Percentiles rank a stretch among this genome's conserved stretches.
These are phyloP conservation scores for Apamea monoglypha DNA, from an alignment of 2,888 invertebrate genomes.

Conservation along the genomic window DNA sequence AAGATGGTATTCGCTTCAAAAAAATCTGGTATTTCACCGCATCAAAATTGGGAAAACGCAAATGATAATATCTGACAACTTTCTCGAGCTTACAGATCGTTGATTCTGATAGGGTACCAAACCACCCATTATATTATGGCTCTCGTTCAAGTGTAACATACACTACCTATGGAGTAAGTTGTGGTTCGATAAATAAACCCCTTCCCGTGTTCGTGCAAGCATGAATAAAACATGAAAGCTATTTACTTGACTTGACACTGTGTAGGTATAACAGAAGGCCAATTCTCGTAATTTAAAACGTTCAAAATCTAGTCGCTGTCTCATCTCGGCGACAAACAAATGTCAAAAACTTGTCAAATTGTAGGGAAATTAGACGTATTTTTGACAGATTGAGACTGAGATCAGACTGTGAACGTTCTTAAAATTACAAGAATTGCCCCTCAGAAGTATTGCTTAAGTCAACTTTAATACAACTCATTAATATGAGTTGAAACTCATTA, in stretches of 20 bases:
- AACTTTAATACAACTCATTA: no score
- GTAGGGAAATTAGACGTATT: no score
- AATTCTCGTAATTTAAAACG: no score
- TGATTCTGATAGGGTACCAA: not conserved
- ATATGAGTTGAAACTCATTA: no score
- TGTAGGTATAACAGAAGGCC: slow-evolving; percentile 20
- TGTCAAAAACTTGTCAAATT: no score
- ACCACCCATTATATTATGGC: not conserved
- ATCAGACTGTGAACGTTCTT: no score
- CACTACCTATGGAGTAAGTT: not conserved
- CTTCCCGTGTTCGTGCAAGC: not conserved
- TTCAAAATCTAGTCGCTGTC: no score
- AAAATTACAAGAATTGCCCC: no score
- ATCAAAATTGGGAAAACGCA: not conserved
- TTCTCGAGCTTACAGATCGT: not conserved
- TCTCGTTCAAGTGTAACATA: slow-evolving; percentile 4
- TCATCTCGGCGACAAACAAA: no score
- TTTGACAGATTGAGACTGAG: no score
- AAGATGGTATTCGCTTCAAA: no score
- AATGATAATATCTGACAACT: not conserved
- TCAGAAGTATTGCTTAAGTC: no score
- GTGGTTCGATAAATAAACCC: slow-evolving; percentile 10
- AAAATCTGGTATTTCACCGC: not conserved
- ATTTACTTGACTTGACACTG: slow-evolving; percentile 5
- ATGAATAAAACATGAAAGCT: slow-evolving; percentile 42